A percentile compares a stretch with the other conserved stretches of the same genome.
These are phyloP conservation scores for Cotesia chilonis DNA, from an alignment of 1,140 invertebrate species.

Conservation along the genomic window DNA sequence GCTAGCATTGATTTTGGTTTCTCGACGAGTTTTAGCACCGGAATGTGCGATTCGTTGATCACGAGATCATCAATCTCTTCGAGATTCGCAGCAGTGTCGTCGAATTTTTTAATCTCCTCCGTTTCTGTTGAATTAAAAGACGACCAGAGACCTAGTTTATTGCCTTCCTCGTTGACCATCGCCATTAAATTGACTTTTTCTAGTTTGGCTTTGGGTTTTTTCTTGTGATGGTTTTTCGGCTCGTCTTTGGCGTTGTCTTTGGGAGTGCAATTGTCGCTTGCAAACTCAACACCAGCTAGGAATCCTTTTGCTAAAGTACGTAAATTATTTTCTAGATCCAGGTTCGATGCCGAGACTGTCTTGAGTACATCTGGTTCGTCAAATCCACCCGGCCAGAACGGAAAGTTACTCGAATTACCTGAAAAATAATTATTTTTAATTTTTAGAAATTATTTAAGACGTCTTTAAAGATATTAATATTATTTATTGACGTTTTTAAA, in stretches of 20 bases:
- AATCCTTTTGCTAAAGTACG: slow-evolving; percentile 75
- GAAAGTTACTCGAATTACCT: slow-evolving; percentile 77
- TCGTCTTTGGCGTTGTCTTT: slow-evolving; percentile 38
- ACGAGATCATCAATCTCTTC: slow-evolving; percentile 53
- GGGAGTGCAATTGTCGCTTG: slow-evolving; percentile 63
- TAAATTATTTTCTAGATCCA: slow-evolving; percentile 68
- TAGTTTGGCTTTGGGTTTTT: slow-evolving; percentile 28
- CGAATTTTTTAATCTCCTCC: slow-evolving; percentile 11
- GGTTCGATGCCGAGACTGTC: slow-evolving; percentile 44
- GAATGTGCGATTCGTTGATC: slow-evolving; percentile 58
- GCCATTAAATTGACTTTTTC: slow-evolving; percentile 48
- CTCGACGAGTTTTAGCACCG: slow-evolving; percentile 67
- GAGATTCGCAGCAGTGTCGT: slow-evolving; percentile 39
- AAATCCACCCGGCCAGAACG: slow-evolving; percentile 84
- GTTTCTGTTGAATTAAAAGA: neutral
- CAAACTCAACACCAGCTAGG: slow-evolving; percentile 67
- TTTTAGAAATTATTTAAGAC: neutral
- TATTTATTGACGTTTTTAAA: no score
- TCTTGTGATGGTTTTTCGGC: neutral
- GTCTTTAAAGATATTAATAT: no score
- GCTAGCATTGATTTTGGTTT: slow-evolving; percentile 56
- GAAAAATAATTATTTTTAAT: slow-evolving; percentile 8
- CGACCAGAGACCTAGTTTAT: slow-evolving; percentile 43
- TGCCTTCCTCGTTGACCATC: slow-evolving; percentile 45
- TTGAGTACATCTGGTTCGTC: slow-evolving; percentile 68